These are phyloP conservation scores for Echinops telfairi DNA, from an alignment of 2,113 vertebrate genomes.

Conservation along the genomic window DNA sequence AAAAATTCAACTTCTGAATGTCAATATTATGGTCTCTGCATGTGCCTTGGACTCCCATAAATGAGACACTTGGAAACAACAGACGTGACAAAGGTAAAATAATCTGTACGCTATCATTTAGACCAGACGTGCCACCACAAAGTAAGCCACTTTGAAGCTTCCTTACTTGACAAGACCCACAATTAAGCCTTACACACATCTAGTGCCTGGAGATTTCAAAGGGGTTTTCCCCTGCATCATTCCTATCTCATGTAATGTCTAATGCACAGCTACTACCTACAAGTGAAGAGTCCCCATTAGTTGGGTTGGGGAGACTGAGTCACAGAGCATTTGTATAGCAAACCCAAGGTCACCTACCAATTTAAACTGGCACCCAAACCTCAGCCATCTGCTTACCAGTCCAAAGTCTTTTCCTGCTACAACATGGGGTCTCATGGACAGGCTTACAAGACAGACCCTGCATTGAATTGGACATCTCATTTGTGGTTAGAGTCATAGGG, in stretches of 20 bases:
- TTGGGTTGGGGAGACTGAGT: not conserved
- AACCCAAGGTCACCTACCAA: not conserved
- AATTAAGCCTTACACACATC: not conserved
- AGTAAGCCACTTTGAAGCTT: not conserved
- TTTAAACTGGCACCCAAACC: not conserved
- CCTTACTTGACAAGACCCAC: not conserved
- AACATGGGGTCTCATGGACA: not conserved
- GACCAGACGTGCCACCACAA: not conserved
- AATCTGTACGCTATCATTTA: conserved; percentile 39
- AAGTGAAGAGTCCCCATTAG: not conserved
- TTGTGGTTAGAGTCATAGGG: not conserved
- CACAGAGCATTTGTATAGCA: not conserved
- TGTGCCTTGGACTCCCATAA: conserved; percentile 57
- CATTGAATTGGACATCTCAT: not conserved
- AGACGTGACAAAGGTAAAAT: conserved; percentile 50
- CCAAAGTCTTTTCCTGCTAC: not conserved
- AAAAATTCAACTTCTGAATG: conserved; percentile 40
- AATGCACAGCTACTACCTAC: not conserved
- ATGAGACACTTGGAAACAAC: conserved; percentile 40
- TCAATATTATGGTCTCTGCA: conserved; percentile 26
- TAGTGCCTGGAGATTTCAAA: conserved; percentile 28
- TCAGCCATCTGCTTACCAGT: not conserved
- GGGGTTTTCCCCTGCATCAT: not conserved
- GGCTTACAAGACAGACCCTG: not conserved
- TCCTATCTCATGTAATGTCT: not conserved